Base-by-base conservation (phyloP, 1,140 invertebrate genomes). In the Gryllus bimaculatus region DNA sequence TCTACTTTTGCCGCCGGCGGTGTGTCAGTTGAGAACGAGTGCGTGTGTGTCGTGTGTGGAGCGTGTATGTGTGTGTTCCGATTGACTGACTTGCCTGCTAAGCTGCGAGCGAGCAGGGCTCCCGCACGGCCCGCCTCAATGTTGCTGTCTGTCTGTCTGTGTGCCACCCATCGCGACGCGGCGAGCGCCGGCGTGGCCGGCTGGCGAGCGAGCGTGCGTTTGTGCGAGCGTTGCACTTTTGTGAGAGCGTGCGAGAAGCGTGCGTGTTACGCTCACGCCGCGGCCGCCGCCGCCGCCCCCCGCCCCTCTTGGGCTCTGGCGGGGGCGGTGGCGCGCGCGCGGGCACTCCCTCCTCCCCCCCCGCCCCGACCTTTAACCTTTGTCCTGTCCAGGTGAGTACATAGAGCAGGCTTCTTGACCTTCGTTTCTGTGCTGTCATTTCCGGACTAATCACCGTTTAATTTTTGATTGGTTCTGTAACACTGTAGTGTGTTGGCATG, bases 281-380 rank as follows among this genome's bases (percentile, higher is more conserved):
- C 54, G 10, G 10, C 54, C 54, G 54, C 54, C 10, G 73, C 15
- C 20, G 20, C 74, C 20, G 74, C 39, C 20, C 15, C 74, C 20
- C 39, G 39, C 39, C 74, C 26, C 26, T 39, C 26, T 39, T 39
- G 1, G 26, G 26, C 26, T 39, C 74, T 21, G 74, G 74, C 10
- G 74, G 74, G 12, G 74, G 74, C 15, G 74, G 74, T 12, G 74
- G 74, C 74, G 39, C 74, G 20, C 73, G 54, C 54, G 54, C 54
- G 54, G 54, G 10, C 54, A 66, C 54, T 66, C 10, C 74, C 7
- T 20, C 74, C 74, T 47, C 12, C 3, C 74, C 74, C 74, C 20
- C 74, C 20, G 74, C 74, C 74, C 74, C 74, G 2, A 1, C 20
- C 20, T 75, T 75, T 2, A 10, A 2, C 20, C 7, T 66, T 66